Percentiles rank a stretch among this genome's conserved stretches.
These are phyloP conservation scores for Ferrisia virgata DNA, from an alignment of 2,888 invertebrate species.

Conservation along the genomic window DNA sequence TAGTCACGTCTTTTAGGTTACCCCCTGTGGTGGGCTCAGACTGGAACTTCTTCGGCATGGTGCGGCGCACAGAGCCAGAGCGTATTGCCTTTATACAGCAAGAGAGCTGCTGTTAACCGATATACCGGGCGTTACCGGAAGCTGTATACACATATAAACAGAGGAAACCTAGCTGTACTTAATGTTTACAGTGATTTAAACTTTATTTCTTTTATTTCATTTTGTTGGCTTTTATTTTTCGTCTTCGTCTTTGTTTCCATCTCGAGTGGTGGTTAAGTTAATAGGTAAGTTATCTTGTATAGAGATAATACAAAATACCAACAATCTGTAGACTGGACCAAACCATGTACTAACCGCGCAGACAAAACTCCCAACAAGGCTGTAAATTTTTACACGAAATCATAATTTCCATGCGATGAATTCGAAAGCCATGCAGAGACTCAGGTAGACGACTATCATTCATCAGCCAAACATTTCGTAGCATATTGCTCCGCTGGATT, in stretches of 20 bases:
- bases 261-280: not conserved
- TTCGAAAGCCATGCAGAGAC: no score
- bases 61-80: no score
- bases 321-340: no score
- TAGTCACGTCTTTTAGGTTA: constrained; percentile 43
- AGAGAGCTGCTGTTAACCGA: constrained; percentile 3
- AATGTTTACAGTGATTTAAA: not conserved
- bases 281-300: no score
- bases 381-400: not conserved
- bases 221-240: not conserved
- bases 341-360: no score
- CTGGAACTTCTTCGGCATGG: constrained; percentile 29
- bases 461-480: not conserved
- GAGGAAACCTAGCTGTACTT: not conserved
- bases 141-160: constrained; percentile 26
- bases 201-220: not conserved
- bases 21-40: constrained; percentile 28
- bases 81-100: no score
- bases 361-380: not conserved
- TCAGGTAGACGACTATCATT: no score
- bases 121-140: constrained; percentile 45
- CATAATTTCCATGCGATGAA: not conserved
- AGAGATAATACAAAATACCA: no score
- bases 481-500: constrained; percentile 1
- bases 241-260: not conserved